phyloP scores from a whole-genome alignment of 2,888 invertebrate species.

The Drosophila rellima region DNA sequence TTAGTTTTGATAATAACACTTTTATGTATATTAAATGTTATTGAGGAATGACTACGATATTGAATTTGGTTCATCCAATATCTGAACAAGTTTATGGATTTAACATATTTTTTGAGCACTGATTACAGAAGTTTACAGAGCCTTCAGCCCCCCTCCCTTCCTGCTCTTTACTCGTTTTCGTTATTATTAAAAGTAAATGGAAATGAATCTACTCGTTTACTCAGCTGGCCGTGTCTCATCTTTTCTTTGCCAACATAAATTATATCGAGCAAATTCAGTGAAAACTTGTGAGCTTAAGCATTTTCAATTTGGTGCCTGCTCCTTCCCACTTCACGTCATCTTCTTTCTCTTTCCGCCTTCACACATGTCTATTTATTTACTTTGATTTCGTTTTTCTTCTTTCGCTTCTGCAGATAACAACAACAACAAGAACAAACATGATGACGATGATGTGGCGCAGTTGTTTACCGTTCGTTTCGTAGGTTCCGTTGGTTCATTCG shows the following conservation, averaged over 20 bases:
- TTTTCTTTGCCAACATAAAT: neutral
- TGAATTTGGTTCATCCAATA: too few relatives aligned
- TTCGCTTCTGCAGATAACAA: conserved; percentile 25
- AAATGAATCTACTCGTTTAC: neutral
- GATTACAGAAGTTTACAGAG: neutral
- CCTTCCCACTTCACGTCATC: neutral
- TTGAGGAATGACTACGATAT: too few relatives aligned
- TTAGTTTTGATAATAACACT: too few relatives aligned
- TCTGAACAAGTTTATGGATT: neutral
- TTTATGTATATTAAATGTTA: too few relatives aligned
- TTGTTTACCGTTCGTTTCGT: conserved; percentile 47
- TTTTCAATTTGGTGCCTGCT: conserved; percentile 50
- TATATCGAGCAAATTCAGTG: conserved; percentile 14
- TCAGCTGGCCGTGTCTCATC: neutral
- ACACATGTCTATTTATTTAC: conserved; percentile 61
- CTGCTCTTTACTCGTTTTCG: neutral
- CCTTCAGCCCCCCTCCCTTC: neutral
- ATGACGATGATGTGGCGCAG: conserved; percentile 44
- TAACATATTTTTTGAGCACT: neutral
- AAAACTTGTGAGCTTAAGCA: conserved; percentile 40
- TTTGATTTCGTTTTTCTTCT: conserved; percentile 30
- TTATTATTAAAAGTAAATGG: neutral
- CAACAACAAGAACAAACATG: conserved; percentile 19
- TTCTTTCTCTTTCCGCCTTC: neutral
- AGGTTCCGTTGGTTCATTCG: conserved; percentile 1